phyloP scores from a whole-genome alignment of 2,888 invertebrate species.

The Sinhomidia bicolor region DNA sequence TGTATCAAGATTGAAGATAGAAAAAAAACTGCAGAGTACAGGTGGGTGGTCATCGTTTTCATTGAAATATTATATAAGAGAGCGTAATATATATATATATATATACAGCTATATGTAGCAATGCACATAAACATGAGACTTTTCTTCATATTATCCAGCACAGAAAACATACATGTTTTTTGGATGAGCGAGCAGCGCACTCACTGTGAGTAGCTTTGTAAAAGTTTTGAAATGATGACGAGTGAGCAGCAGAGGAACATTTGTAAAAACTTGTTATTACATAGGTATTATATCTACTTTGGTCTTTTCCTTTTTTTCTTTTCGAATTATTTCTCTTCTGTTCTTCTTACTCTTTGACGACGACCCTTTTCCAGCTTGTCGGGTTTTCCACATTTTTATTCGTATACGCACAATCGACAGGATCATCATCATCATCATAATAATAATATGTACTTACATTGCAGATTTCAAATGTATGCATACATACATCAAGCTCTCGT shows the following conservation, averaged over 20 bases:
- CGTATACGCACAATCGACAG: background rate
- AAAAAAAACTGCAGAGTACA: constrained; percentile 58
- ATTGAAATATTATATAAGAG: constrained; percentile 65
- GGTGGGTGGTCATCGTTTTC: constrained; percentile 73
- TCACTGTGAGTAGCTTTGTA: background rate
- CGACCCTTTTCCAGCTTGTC: background rate
- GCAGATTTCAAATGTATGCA: no score
- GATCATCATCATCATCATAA: background rate
- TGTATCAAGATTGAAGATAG: background rate
- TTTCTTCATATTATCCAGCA: constrained; percentile 35
- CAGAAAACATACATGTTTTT: constrained; percentile 29
- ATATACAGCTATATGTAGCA: no score
- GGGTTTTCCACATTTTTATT: background rate
- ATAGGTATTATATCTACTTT: no score
- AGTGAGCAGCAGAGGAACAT: background rate
- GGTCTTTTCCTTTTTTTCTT: background rate
- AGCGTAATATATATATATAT: no score
- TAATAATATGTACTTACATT: no score
- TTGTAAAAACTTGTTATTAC: constrained; percentile 28
- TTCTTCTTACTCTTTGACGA: background rate
- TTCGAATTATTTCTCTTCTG: background rate
- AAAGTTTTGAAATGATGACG: background rate
- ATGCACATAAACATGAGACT: background rate
- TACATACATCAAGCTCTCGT: constrained; percentile 12
- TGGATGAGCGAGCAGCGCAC: background rate